Evolutionary conservation across 2,888 invertebrate species (phyloP), one percentile per base, ranked within the genome.

Genomic region (Campaea margaritaria): DNA sequence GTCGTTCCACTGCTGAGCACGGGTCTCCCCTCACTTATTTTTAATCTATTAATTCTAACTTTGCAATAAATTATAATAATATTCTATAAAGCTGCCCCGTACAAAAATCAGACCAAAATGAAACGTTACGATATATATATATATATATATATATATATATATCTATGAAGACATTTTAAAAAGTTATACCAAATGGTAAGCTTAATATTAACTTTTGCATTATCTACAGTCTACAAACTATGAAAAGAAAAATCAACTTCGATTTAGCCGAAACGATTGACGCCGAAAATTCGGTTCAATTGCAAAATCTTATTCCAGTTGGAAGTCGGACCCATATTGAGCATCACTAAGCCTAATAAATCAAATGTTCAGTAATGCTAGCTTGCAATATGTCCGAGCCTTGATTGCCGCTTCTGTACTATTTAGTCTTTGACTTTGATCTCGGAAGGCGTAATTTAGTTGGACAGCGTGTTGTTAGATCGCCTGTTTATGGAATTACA

Each of bases 321-420:
- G 7, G n/a, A 27, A 27, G 31, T 31, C 9, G 31, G 21, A 45
- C 31, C 13, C 10, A 13, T 45, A 31, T 13, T 28, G 14, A 31
- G 14, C 34, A 47, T 47, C 47, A 58, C 60, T 68, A 68, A 39
- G 14, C 16, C 46, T 43, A 38, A 46, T 38, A 50, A 43, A 55
- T 60, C 47, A 39, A 31, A 38, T 34, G 16, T 34, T 34, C 41
- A 16, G 21, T 58, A 62, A 70, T 72, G 62, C 69, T 67, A 57
- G 65, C 66, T 71, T 64, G 69, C 72, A 69, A 76, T 74, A 64
- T 58, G 53, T 74, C 52, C 48, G 67, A 62, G 62, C 68, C 70
- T 65, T 65, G 46, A 34, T 34, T 46, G 34, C 46, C 16, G 16
- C 46, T 65, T 59, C 21, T 16, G 31, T 50, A 31, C 31, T 31